phyloP scores from a whole-genome alignment of 2,113 vertebrate species.

The Natator depressus region DNA sequence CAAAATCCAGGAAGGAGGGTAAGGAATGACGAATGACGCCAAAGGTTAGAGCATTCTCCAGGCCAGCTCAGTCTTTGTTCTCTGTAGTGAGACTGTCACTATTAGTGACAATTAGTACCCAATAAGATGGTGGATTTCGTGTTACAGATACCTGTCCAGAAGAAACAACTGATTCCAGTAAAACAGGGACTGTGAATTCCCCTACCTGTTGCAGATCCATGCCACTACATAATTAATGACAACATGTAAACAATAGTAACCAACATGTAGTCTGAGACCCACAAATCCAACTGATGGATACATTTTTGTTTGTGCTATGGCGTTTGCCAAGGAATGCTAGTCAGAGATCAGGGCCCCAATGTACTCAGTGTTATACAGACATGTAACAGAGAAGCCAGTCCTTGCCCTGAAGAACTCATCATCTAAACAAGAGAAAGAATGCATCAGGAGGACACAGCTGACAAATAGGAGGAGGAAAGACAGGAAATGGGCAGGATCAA shows the following conservation, averaged over 20 bases:
- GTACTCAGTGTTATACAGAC: background rate
- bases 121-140: background rate
- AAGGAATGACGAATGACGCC: background rate
- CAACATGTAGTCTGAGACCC: background rate
- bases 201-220: background rate
- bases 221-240: background rate
- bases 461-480: background rate
- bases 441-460: background rate
- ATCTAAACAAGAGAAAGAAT: accelerated
- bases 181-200: background rate
- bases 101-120: background rate
- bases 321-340: background rate
- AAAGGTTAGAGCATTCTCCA: background rate
- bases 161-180: background rate
- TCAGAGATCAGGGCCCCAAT: background rate
- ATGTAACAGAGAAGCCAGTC: background rate
- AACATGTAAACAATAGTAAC: background rate
- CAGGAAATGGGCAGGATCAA: background rate
- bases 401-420: background rate
- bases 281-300: background rate
- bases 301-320: background rate
- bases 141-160: background rate
- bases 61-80: background rate
- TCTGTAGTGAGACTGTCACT: background rate
- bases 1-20: background rate